Evolutionary conservation across 2,797 vertebrate genomes (phyloP).

Genomic region (Lithobates sylvaticus): DNA sequence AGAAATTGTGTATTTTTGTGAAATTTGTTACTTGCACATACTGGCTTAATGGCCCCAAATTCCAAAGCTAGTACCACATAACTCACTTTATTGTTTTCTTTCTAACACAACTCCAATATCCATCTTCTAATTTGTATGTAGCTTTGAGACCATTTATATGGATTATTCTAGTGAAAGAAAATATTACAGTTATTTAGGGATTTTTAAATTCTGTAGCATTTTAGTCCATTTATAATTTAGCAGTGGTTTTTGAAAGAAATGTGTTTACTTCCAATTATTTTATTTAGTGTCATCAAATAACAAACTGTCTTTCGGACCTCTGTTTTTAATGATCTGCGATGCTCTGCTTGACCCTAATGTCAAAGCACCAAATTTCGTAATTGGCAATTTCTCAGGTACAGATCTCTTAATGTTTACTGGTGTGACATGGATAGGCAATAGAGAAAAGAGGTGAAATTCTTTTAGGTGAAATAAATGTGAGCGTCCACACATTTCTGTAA

Average conservation of each 20-base stretch:
- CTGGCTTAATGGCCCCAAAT: conserved; percentile 45
- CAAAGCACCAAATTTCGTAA: conserved; percentile 38
- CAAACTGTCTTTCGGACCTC: conserved; percentile 34
- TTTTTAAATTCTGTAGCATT: conserved; percentile 19
- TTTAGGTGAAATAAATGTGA: conserved; percentile 6
- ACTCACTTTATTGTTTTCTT: background rate
- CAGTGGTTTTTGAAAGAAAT: conserved; percentile 37
- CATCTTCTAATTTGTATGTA: conserved; percentile 27
- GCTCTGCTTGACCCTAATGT: conserved; percentile 16
- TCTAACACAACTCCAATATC: conserved; percentile 24
- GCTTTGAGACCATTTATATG: conserved; percentile 32
- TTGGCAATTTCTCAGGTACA: conserved; percentile 51
- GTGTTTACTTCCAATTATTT: background rate
- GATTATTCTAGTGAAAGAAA: conserved; percentile 13
- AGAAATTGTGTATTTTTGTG: conserved; percentile 49
- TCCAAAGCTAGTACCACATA: conserved; percentile 53
- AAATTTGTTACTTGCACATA: conserved; percentile 57
- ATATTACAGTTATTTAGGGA: conserved; percentile 6
- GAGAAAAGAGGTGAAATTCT: background rate
- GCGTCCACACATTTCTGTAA: conserved; percentile 33
- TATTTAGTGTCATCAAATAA: background rate
- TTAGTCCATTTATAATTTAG: conserved; percentile 9
- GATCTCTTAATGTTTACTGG: conserved; percentile 33
- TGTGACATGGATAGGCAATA: conserved; percentile 41
- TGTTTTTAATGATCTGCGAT: conserved; percentile 20